Evolutionary conservation across 2,888 invertebrate species (phyloP).

Genomic region (Aporophyla lueneburgensis): DNA sequence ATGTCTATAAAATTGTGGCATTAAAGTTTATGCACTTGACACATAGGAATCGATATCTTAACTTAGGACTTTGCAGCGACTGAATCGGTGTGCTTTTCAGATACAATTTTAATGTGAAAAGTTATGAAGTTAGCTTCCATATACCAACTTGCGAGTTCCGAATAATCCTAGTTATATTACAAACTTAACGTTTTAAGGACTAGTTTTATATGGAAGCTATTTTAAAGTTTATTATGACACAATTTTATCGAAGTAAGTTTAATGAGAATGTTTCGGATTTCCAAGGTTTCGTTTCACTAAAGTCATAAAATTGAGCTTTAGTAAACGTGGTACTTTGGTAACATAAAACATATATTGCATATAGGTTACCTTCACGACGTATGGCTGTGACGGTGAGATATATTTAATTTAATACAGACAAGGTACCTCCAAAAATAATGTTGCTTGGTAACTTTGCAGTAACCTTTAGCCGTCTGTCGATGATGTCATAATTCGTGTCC

Average conservation of each 20-base stretch:
- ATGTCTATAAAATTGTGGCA: constrained; percentile 19
- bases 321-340: constrained; percentile 1
- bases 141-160: constrained; percentile 17
- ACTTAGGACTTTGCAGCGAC: constrained; percentile 19
- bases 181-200: constrained; percentile 12
- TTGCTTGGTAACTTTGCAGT: constrained; percentile 49
- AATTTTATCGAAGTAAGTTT: constrained; percentile 29
- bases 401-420: background rate
- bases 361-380: background rate
- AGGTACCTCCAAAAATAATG: constrained; percentile 29
- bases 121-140: constrained; percentile 17
- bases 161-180: constrained; percentile 34
- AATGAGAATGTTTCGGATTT: constrained; percentile 12
- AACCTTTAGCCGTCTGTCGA: constrained; percentile 65
- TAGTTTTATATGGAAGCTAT: constrained; percentile 5
- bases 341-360: background rate
- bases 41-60: constrained; percentile 8
- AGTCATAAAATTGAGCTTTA: constrained; percentile 13
- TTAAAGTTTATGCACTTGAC: constrained; percentile 19
- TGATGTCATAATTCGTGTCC: constrained; percentile 72
- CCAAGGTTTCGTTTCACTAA: constrained; percentile 18
- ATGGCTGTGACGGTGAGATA: background rate
- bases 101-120: constrained; percentile 42
- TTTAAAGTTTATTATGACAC: constrained; percentile 33
- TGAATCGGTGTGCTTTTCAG: constrained; percentile 8